Evolutionary conservation across 1,140 invertebrate genomes (phyloP).

Genomic region (Psilanteris sp.): DNA sequence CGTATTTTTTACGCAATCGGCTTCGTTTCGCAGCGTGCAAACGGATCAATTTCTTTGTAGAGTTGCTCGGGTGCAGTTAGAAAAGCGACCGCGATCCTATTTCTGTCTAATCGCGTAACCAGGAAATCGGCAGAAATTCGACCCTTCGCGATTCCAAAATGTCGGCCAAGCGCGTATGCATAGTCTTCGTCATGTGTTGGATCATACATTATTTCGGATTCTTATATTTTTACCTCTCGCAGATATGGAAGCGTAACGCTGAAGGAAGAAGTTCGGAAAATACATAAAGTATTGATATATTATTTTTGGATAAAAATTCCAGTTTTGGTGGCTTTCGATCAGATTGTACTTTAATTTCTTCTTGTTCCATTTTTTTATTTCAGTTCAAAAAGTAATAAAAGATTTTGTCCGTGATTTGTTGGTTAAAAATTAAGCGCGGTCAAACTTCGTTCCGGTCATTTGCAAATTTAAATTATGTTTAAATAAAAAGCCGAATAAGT

Average conservation of each 20-base stretch:
- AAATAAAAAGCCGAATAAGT: too few relatives aligned
- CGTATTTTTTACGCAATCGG: too few relatives aligned
- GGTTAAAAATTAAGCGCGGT: too few relatives aligned
- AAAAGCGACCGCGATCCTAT: constrained; percentile 34
- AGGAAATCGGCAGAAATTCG: constrained; percentile 8
- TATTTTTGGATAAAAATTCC: constrained; percentile 5
- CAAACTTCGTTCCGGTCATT: too few relatives aligned
- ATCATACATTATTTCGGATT: constrained; percentile 31
- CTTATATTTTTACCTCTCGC: constrained; percentile 20
- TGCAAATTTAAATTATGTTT: too few relatives aligned
- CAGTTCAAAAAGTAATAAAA: too few relatives aligned
- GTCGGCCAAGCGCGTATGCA: constrained; percentile 1
- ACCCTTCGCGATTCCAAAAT: constrained; percentile 15
- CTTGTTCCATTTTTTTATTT: neutral
- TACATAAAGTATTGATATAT: constrained; percentile 9
- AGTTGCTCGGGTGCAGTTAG: constrained; percentile 25
- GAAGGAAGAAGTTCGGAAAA: neutral
- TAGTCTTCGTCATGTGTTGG: constrained; percentile 29
- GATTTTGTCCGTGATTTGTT: too few relatives aligned
- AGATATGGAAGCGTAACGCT: constrained; percentile 30
- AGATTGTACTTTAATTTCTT: neutral
- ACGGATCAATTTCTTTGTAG: constrained; percentile 15
- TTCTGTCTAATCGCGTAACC: constrained; percentile 10
- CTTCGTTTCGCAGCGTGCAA: constrained; percentile 4
- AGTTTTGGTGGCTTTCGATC: too few relatives aligned